Evolutionary conservation across 2,888 invertebrate genomes (phyloP).

Genomic region (Agrypnus murinus): DNA sequence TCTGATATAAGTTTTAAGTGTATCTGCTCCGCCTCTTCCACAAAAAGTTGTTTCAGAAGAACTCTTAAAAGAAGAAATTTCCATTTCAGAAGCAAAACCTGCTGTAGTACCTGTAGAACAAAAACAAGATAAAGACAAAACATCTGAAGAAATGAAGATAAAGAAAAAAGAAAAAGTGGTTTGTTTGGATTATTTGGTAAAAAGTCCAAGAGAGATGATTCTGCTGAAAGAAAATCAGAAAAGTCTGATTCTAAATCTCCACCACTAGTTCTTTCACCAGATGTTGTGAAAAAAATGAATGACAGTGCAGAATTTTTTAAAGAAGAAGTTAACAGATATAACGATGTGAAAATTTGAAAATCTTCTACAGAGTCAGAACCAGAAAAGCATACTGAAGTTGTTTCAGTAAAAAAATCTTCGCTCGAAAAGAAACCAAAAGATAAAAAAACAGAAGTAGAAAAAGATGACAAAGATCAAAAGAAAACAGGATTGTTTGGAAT

Average conservation of each 20-base stretch:
- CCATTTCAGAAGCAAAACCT: conserved; percentile 13
- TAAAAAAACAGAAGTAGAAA: conserved; percentile 31
- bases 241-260: conserved; percentile 46
- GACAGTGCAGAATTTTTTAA: conserved; percentile 32
- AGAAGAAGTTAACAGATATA: conserved; percentile 38
- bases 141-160: neutral
- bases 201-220: conserved; percentile 49
- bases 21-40: conserved; percentile 10
- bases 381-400: conserved; percentile 35
- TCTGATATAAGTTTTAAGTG: too few relatives aligned
- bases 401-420: conserved; percentile 48
- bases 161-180: conserved; percentile 37
- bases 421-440: conserved; percentile 31
- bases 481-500: conserved; percentile 44
- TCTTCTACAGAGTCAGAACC: neutral
- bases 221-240: conserved; percentile 27
- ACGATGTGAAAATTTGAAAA: conserved; percentile 9
- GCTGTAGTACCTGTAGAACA: conserved; percentile 11
- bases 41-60: conserved; percentile 22
- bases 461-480: conserved; percentile 30
- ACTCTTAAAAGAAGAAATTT: conserved; percentile 43
- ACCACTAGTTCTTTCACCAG: conserved; percentile 41
- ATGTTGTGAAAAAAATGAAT: conserved; percentile 58
- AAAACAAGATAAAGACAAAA: conserved; percentile 40
- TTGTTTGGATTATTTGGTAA: too few relatives aligned